Percentiles rank a stretch among this genome's conserved stretches.
These are phyloP conservation scores for Cepaea hortensis DNA, from an alignment of 2,888 invertebrate genomes.

Conservation along the genomic window DNA sequence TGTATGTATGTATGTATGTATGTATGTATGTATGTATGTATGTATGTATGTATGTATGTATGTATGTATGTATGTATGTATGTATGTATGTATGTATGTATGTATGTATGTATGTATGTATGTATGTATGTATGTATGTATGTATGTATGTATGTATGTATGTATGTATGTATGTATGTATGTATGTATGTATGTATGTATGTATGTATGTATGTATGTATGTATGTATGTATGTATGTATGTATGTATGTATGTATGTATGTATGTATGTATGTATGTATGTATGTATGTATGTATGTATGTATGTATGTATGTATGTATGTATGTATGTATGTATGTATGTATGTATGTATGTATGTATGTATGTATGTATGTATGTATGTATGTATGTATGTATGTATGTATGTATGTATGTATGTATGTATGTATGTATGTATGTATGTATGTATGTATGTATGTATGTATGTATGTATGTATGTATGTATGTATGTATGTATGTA, in stretches of 20 bases:
- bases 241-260: too few relatives aligned
- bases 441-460: background rate
- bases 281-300: background rate
- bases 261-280: too few relatives aligned
- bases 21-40: background rate
- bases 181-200: too few relatives aligned
- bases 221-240: too few relatives aligned
- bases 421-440: background rate
- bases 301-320: background rate
- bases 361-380: background rate
- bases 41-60: background rate
- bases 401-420: too few relatives aligned
- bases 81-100: background rate
- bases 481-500: background rate
- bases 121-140: too few relatives aligned
- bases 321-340: background rate
- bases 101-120: too few relatives aligned
- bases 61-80: background rate
- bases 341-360: background rate
- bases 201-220: too few relatives aligned
- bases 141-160: too few relatives aligned
- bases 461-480: background rate
- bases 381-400: background rate
- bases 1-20: background rate
- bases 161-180: too few relatives aligned